phyloP scores from a whole-genome alignment of 2,113 vertebrate genomes.

The Hippocampus mohnikei region DNA sequence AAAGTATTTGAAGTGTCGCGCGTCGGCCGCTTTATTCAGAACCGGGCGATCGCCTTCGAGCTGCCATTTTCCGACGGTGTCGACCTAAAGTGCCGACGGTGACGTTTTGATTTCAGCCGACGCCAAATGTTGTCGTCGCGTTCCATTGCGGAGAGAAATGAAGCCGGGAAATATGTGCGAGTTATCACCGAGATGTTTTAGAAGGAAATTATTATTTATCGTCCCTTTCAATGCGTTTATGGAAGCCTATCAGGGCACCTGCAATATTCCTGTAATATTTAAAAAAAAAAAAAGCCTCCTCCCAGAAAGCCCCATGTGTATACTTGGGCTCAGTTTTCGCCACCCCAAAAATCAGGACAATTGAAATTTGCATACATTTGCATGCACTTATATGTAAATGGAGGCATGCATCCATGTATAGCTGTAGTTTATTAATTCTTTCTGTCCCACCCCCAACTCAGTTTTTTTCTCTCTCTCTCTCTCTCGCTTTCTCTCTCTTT shows the following conservation, averaged over 20 bases:
- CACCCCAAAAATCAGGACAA: too few relatives aligned
- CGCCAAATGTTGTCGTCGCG: too few relatives aligned
- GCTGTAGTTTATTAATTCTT: conserved; percentile 23
- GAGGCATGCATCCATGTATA: conserved; percentile 23
- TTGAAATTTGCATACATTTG: not conserved
- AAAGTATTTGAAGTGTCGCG: not conserved
- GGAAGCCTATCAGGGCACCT: too few relatives aligned
- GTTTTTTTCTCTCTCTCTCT: not conserved
- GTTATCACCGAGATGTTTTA: too few relatives aligned
- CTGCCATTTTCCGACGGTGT: not conserved
- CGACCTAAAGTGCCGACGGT: not conserved
- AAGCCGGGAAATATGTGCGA: too few relatives aligned
- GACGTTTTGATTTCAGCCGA: not conserved
- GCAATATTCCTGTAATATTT: too few relatives aligned
- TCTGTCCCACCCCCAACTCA: not conserved
- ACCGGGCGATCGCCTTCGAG: not conserved
- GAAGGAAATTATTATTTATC: too few relatives aligned
- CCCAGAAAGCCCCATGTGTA: too few relatives aligned
- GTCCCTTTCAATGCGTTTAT: too few relatives aligned
- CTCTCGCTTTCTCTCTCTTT: not conserved
- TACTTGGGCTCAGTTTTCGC: too few relatives aligned
- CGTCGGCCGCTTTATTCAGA: not conserved
- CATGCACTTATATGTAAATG: not conserved
- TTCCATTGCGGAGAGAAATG: too few relatives aligned
- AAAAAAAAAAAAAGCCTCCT: too few relatives aligned